Evolutionary conservation across 2,113 vertebrate species (phyloP).

Genomic region (Synodontis membranacea): DNA sequence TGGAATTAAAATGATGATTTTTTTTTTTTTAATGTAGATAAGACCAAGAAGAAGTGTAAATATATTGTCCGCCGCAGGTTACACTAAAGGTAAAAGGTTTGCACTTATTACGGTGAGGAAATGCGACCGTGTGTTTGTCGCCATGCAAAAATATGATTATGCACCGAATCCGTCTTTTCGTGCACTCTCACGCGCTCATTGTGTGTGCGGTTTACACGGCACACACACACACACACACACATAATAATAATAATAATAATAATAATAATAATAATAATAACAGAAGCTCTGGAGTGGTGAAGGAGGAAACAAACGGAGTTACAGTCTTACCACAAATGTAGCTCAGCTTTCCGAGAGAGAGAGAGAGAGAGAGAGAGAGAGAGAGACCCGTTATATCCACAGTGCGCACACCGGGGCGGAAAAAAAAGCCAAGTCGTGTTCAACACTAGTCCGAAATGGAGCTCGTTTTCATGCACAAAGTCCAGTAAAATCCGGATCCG

Average conservation of each 20-base stretch:
- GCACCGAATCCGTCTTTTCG: not conserved
- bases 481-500: conserved; percentile 25
- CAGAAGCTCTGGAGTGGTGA: not conserved
- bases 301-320: not conserved
- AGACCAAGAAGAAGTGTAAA: too few relatives aligned
- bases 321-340: not conserved
- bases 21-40: not conserved
- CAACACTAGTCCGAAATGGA: not conserved
- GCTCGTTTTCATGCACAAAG: not conserved
- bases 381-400: conserved; percentile 45
- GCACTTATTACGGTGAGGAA: not conserved
- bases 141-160: conserved; percentile 4
- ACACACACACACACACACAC: not conserved
- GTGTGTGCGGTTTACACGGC: not conserved
- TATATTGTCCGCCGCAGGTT: not conserved
- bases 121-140: conserved; percentile 1
- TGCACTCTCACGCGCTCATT: not conserved
- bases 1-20: not conserved
- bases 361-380: not conserved
- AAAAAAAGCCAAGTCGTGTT: not conserved
- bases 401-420: not conserved
- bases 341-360: not conserved
- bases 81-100: not conserved
- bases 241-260: not conserved
- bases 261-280: not conserved